A percentile compares a stretch with the other conserved stretches of the same genome.
Evolutionary conservation across 2,113 vertebrate species (phyloP).

Genomic region (Leptodactylus fuscus): DNA sequence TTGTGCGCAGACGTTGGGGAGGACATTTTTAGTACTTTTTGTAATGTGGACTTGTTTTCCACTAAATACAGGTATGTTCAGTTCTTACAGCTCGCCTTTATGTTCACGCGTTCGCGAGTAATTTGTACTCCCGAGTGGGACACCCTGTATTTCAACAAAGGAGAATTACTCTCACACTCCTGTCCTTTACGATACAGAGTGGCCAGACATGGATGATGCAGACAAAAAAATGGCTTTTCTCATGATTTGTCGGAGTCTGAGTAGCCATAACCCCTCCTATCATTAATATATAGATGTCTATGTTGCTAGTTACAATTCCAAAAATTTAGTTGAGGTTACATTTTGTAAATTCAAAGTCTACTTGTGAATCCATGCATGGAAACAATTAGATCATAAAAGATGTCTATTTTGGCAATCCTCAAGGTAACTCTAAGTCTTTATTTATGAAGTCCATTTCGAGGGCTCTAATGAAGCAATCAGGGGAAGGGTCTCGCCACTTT

Average conservation of each 20-base stretch:
- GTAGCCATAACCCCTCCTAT: neutral
- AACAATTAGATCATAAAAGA: constrained; percentile 94
- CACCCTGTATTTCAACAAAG: neutral
- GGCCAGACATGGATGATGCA: neutral
- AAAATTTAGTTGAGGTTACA: neutral
- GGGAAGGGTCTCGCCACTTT: constrained; percentile 91
- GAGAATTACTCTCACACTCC: neutral
- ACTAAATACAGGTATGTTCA: too few relatives aligned
- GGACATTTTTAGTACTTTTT: too few relatives aligned
- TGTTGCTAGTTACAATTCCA: neutral
- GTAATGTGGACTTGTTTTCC: too few relatives aligned
- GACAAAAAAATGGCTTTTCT: too few relatives aligned
- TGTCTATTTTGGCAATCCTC: constrained; percentile 93
- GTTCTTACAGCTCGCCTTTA: too few relatives aligned
- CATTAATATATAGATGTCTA: neutral
- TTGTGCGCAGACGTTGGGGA: too few relatives aligned
- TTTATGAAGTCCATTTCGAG: constrained; percentile 90
- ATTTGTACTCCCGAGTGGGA: too few relatives aligned
- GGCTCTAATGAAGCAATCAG: constrained; percentile 99
- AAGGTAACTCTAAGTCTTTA: constrained; percentile 89
- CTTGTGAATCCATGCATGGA: constrained; percentile 78
- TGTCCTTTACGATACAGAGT: too few relatives aligned
- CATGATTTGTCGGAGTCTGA: neutral
- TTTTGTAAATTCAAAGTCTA: neutral
- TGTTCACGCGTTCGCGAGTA: too few relatives aligned